Evolutionary conservation across 2,888 invertebrate genomes (phyloP), one percentile per base, ranked within the genome.

Genomic region (Cactoblastis cactorum): DNA sequence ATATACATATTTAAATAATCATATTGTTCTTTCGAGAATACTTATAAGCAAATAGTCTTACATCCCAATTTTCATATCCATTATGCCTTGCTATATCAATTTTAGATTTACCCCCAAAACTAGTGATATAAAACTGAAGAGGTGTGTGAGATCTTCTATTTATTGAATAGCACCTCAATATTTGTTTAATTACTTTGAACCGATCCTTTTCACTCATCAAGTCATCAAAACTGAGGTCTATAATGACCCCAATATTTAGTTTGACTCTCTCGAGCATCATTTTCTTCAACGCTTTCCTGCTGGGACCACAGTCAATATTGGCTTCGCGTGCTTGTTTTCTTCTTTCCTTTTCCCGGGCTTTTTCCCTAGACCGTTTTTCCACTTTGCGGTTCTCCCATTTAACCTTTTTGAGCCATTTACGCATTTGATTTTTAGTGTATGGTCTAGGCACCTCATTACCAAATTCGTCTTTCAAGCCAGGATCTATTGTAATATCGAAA

Each of bases 11-110:
- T n/a, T n/a, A n/a, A n/a, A n/a, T n/a, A n/a, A n/a, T n/a, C 22
- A 4, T 4, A 22, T 4, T 22, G 22, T 22, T 22, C 22, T 4
- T 6, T 22, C 22, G 6, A 22, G 22, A 22, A 22, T 22, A 22
- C 6, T 22, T 22, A 22, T 4, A 22, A 6, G 6, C 3, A 22
- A 22, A 22, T 3, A 22, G 22, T 6, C 94, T 87, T 80, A 96
- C 95, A 91, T 98, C 96, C 98, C 98, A 98, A 76, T 96, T 94
- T 80, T 94, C 92, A 84, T 95, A 97, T 28, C 98, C 97, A 74
- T 95, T 94, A 65, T 97, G 95, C 65, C 94, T 93, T 35, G 93
- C 91, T 84, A 98, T 93, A 62, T 94, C 93, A 56, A 90, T 87
- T 74, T 94, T 93, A 2, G 94, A 92, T 68, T 92, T 92, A 1